Evolutionary conservation across 2,113 vertebrate genomes (phyloP), one percentile per base, ranked within the genome.

Genomic region (Nansenia antarctica): DNA sequence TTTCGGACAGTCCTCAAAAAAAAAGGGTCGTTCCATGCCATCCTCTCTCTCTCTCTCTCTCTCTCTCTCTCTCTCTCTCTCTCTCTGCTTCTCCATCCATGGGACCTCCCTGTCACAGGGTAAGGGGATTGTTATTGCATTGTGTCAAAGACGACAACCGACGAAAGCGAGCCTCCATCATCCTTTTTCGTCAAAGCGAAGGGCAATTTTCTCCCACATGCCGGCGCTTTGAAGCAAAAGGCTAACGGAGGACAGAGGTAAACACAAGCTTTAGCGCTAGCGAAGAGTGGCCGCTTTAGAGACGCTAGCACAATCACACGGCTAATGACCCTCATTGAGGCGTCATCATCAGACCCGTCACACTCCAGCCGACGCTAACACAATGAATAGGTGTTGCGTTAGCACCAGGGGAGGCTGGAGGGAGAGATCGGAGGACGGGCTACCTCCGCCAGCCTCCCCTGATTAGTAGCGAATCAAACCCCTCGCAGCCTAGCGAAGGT

Each of bases 321-420:
- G 69, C 83, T 89, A 90, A 89, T 90, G 76, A 80, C 83, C 78
- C 78, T 84, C 87, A 91, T 87, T 89, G 85, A 79, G 79, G 74
- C 65, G 80, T 86, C 84, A 81, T 86, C 84, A 85, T 88, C 76
- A 84, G 70, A 85, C 31, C 67, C 64, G 62, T 81, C 86, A 87
- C 81, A 83, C 73, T 87, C 61, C 76, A 80, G 78, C 82, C 86
- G 81, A 86, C 89, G 80, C 68, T 75, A 77, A 70, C 79, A 84
- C 70, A 87, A 83, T 85, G 88, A 90, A 89, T 85, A 77, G 80
- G 82, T 85, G 69, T 86, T 86, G 78, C 82, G 86, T 86, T 87
- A 84, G 71, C 82, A 70, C 77, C 69, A 78, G n/a, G n/a, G n/a
- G n/a, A n/a, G n/a, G n/a, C n/a, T n/a, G n/a, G n/a, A n/a, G n/a